Base-by-base conservation (phyloP, 2,888 invertebrate genomes). In the Erebia ligea region DNA sequence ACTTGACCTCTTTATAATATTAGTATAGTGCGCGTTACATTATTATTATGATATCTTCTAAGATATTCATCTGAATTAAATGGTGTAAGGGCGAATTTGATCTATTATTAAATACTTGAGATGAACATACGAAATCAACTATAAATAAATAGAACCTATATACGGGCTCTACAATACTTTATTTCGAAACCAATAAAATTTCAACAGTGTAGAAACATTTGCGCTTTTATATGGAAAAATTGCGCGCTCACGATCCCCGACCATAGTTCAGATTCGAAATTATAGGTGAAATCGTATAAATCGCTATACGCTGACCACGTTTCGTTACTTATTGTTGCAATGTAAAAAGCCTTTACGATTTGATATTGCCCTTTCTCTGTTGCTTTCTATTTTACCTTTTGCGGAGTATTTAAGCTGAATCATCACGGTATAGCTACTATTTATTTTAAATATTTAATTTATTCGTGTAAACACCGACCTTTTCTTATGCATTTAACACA, bases 201-300 rank as follows among this genome's bases (percentile, higher is more conserved):
- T 17, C 48, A 62, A 62, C 62, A 62, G 62, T n/a, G 19, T 21
- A 21, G 48, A 56, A 62, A 19, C 62, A 62, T 62, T 62, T 48
- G 62, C 62, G 45, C 62, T 62, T 62, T 19, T 62, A 62, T 62
- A 62, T 62, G 62, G 62, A 62, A 64, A 64, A 64, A 64, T 64
- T 64, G 40, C 52, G 10, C 45, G 11, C 67, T 67, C 67, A 67
- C 67, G 34, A 67, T 66, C 25, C 19, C 65, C 79, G 76, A 76
- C 81, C 79, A 79, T 83, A 85, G 88, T 86, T 86, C 84, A 78
- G 76, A 77, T 72, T 77, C 77, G 73, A 86, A 86, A 87, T 86
- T 85, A 86, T 82, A 85, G 82, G 84, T 86, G 86, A 86, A 89
- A 87, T 86, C 81, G 78, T 80, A 84, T 80, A 81, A 84, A 85